These are phyloP conservation scores for Bergia sp. DNA, from an alignment of 92 coral and sea anemone species.

Conservation along the genomic window DNA sequence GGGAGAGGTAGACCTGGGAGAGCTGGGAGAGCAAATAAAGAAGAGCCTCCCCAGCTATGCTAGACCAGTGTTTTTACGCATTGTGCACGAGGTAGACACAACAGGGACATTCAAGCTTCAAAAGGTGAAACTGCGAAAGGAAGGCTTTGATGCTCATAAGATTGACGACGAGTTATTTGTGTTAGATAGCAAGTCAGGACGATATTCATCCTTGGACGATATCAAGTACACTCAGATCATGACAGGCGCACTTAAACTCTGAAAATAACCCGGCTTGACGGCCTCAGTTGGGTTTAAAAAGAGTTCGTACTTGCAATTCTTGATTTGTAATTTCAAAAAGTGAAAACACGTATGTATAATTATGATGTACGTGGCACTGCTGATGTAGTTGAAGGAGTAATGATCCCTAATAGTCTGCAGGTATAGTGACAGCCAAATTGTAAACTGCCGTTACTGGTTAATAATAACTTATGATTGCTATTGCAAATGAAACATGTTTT, in stretches of 20 bases:
- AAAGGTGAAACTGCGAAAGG: slow-evolving; percentile 77
- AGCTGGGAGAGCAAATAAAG: slow-evolving; percentile 60
- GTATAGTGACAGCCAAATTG: too few species aligned
- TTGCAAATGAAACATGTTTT: too few species aligned
- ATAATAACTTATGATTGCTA: too few species aligned
- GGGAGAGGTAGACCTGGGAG: slow-evolving; percentile 60
- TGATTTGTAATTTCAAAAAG: neutral
- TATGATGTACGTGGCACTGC: too few species aligned
- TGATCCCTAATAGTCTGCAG: too few species aligned
- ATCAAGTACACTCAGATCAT: slow-evolving; percentile 65
- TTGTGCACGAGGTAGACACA: slow-evolving; percentile 77
- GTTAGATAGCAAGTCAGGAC: slow-evolving; percentile 63
- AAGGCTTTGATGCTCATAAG: slow-evolving; percentile 79
- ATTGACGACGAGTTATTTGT: slow-evolving; percentile 78
- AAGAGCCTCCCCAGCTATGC: slow-evolving; percentile 87
- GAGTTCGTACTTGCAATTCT: neutral
- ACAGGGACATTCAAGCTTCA: slow-evolving; percentile 95
- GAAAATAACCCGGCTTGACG: neutral
- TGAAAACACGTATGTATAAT: too few species aligned
- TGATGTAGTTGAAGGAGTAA: too few species aligned
- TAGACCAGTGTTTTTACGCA: slow-evolving; percentile 82
- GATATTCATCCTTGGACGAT: slow-evolving; percentile 65
- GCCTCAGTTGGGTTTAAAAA: neutral
- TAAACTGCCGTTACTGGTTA: too few species aligned
- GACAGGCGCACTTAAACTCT: slow-evolving; percentile 73